Conservation (phyloP, 2,113 vertebrate species). For the Nymphicus hollandicus region DNA sequence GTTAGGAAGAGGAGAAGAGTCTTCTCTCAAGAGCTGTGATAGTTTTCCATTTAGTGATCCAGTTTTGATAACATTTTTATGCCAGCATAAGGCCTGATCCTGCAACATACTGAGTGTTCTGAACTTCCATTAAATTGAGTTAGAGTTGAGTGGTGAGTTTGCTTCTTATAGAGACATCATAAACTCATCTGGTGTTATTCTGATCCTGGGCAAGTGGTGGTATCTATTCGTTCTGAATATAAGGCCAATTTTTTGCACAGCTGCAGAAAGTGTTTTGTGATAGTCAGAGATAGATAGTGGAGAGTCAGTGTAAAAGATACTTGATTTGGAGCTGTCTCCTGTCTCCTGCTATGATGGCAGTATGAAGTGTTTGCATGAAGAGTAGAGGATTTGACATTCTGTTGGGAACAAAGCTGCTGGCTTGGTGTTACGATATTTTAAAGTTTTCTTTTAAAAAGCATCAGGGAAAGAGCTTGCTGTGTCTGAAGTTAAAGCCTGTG, state of each 20-base stretch:
- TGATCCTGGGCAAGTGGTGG: background rate
- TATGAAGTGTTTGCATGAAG: background rate
- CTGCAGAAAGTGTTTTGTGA: background rate
- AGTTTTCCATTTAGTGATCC: background rate
- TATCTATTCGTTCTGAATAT: background rate
- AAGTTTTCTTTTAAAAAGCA: constrained; percentile 23
- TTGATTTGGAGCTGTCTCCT: background rate
- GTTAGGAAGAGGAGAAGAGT: background rate
- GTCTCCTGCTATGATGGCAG: background rate
- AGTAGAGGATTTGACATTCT: background rate
- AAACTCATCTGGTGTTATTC: background rate
- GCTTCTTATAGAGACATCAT: background rate
- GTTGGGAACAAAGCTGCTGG: background rate
- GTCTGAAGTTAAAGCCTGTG: background rate
- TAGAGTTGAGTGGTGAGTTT: background rate
- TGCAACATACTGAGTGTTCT: background rate
- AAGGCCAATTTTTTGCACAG: background rate
- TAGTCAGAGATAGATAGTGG: too few relatives aligned
- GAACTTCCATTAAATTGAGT: background rate
- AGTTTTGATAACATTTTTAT: background rate
- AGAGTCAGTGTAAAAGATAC: background rate
- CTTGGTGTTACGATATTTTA: background rate
- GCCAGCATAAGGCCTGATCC: background rate
- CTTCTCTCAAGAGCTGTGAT: background rate
- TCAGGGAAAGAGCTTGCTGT: background rate